These are phyloP conservation scores for Vidua chalybeata DNA, from an alignment of 2,113 vertebrate species.

Conservation along the genomic window DNA sequence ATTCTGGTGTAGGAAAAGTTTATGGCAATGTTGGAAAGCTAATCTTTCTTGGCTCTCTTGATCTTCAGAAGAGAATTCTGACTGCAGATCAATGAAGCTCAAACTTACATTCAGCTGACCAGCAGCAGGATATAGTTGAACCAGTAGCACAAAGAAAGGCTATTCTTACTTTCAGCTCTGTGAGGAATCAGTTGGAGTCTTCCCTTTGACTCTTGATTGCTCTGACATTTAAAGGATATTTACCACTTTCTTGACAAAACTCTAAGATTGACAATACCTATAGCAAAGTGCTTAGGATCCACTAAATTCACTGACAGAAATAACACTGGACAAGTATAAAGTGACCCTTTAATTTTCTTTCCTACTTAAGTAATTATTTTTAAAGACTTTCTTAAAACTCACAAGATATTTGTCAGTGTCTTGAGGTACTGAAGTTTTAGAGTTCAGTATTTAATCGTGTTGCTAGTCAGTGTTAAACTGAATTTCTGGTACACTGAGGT, in stretches of 20 bases:
- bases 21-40: background rate
- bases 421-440: background rate
- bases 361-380: background rate
- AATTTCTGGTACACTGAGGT: background rate
- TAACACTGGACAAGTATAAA: background rate
- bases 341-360: background rate
- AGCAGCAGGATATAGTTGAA: background rate
- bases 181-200: background rate
- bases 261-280: background rate
- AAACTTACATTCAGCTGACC: background rate
- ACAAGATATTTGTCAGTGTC: background rate
- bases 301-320: slow-evolving; percentile 47
- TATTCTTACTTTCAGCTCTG: background rate
- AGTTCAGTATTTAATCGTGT: background rate
- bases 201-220: background rate
- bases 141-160: background rate
- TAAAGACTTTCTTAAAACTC: background rate
- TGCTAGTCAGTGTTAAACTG: background rate
- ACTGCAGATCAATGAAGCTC: background rate
- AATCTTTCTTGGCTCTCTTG: background rate
- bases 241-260: slow-evolving; percentile 27
- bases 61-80: background rate
- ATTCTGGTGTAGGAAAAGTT: background rate
- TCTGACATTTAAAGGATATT: slow-evolving; percentile 13
- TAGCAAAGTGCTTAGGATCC: slow-evolving; percentile 1